Evolutionary conservation across 2,113 vertebrate genomes (phyloP), one percentile per base, ranked within the genome.

Genomic region (Scortum barcoo): DNA sequence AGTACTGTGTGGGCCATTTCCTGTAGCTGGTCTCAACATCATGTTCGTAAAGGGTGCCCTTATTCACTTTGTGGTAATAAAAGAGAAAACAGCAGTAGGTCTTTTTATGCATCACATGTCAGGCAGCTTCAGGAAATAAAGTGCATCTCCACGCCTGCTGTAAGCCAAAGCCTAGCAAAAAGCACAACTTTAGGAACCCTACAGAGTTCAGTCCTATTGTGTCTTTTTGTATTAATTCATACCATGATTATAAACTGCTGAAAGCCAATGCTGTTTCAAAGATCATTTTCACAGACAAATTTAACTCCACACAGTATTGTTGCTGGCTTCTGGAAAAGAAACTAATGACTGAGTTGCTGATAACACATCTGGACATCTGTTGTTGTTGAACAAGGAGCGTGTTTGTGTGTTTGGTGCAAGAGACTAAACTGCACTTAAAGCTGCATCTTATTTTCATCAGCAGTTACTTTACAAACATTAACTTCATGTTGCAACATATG

Each of bases 101-200:
- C 68, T 87, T 83, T 80, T 84, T 78, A 81, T 84, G 85, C 50
- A 72, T 91, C 86, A 90, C 79, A 84, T 86, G 89, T 88, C 75
- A 78, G 72, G 72, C 63, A 36, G 83, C 84, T 82, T 84, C 60
- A 66, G 81, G 79, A 65, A 77, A 72, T 9, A 12, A 30, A 79
- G 65, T 65, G 50, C 51, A 74, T 85, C 80, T 88, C 68, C n/a
- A 26, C 63, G 73, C 28, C 65, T 40, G 86, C 69, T 70, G 63
- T 54, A 66, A 70, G 83, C 28, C 72, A 75, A 80, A 58, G 68
- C 33, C 83, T n/a, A 69, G 71, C 67, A 65, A 50, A 76, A 53
- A 77, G 76, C 24, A 54, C 74, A 53, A 63, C 57, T 60, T 72
- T 58, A 78, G 74, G 54, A 69, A 26, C 65, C 66, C 65, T 28